Evolutionary conservation across 2,113 vertebrate species (phyloP), one percentile per base, ranked within the genome.

Genomic region (Alouatta palliata): DNA sequence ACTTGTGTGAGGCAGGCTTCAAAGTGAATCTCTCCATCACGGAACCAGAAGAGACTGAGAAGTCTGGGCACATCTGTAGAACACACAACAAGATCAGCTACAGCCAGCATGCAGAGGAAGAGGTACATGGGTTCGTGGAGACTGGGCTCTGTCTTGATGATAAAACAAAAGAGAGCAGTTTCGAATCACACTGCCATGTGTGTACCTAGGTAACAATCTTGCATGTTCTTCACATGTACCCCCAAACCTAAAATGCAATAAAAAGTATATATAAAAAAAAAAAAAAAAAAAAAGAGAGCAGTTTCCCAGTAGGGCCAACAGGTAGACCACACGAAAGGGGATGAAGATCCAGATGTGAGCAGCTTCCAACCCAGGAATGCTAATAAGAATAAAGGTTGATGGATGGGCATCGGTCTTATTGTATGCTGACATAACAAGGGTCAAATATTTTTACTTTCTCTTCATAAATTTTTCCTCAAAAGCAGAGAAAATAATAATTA

Each of bases 61-160:
- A 97, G 94, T 94, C 97, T 98, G 5, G 98, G 97, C 6, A 98
- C 77, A 14, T 90, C 79, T 37, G 93, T 96, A 3, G 90, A 97
- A 56, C 97, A 94, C 27, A 98, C 90, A 17, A 90, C 47, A 23
- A 98, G 87, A 32, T 98, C 97, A 49, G 97, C 94, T 49, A 90
- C 23, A 11, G 97, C 96, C 68, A 98, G 54, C 97, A 98, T 98
- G 85, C 97, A 98, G 61, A 98, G 96, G 68, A 98, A 97, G 85
- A 97, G 73, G 80, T 97, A 97, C 98, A 98, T 98, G 66, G 98
- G 97, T 6, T 95, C 85, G 21, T 98, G 98, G 58, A 98, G 95
- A 17, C 96, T 97, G 35, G 84, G 13, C 37, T 98, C 97, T 14
- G 89, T 97, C 75, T 88, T 97, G 92, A 98, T 96, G 30, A 97